These are phyloP conservation scores for Sebastolobus altivelis DNA, from an alignment of 2,797 vertebrate species.

Conservation along the genomic window DNA sequence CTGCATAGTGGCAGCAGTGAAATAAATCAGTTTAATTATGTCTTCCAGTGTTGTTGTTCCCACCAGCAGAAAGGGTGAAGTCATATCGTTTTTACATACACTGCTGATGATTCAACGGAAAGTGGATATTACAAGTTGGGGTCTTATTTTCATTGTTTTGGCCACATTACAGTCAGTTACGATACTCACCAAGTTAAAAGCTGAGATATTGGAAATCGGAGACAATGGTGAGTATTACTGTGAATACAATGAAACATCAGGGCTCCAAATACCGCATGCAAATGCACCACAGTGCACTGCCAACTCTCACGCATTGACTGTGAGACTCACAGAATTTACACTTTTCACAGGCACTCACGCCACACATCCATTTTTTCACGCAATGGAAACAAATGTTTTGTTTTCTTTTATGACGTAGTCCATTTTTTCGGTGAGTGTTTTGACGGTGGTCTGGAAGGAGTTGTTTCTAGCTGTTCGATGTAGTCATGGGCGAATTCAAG, in stretches of 20 bases:
- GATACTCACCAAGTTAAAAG: neutral
- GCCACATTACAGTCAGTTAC: neutral
- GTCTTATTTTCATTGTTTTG: constrained; percentile 30
- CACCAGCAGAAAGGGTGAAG: constrained; percentile 37
- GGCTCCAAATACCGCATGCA: neutral
- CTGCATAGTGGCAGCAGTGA: constrained; percentile 38
- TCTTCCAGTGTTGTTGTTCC: constrained; percentile 24
- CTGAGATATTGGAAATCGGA: neutral
- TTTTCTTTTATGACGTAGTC: no score
- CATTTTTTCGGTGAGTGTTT: no score
- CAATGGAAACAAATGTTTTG: no score
- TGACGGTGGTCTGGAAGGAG: no score
- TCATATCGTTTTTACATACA: constrained; percentile 32
- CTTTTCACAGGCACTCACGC: neutral
- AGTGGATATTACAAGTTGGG: constrained; percentile 17
- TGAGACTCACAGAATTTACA: neutral
- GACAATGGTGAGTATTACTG: neutral
- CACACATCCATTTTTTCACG: no score
- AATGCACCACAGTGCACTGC: neutral
- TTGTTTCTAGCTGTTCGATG: no score
- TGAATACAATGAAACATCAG: neutral
- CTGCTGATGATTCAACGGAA: constrained; percentile 24
- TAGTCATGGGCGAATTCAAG: fast-evolving
- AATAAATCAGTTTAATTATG: constrained; percentile 50
- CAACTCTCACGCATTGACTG: neutral